These are phyloP conservation scores for Hartigia nigra DNA, from an alignment of 2,888 invertebrate genomes.

Conservation along the genomic window DNA sequence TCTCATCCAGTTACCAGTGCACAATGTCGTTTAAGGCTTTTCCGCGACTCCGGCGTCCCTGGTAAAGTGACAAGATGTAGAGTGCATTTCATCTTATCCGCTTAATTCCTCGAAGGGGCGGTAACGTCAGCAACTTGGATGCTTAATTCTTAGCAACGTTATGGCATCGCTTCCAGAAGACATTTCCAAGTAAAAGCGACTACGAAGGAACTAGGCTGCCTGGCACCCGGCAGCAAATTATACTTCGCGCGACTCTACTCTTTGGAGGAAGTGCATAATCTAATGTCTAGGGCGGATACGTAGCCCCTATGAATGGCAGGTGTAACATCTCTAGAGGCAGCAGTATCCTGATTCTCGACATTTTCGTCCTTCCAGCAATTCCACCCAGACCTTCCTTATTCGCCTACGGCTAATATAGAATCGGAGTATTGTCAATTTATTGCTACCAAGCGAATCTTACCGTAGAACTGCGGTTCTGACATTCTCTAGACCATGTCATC, in stretches of 20 bases:
- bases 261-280: conserved; percentile 30
- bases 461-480: neutral
- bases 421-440: neutral
- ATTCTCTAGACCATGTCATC: neutral
- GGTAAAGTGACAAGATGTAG: conserved; percentile 13
- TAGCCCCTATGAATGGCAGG: neutral
- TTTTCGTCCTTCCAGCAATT: neutral
- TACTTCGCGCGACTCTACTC: conserved; percentile 20
- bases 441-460: neutral
- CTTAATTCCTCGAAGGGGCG: conserved; percentile 23
- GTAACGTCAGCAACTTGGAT: conserved; percentile 24
- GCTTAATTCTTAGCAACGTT: conserved; percentile 29
- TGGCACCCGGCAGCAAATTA: conserved; percentile 25
- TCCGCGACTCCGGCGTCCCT: neutral
- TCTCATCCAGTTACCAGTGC: neutral
- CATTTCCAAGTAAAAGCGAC: neutral
- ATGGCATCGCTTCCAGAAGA: neutral
- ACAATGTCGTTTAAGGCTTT: neutral
- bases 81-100: conserved; percentile 21
- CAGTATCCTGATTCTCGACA: conserved; percentile 15
- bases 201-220: neutral
- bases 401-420: neutral
- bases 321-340: neutral
- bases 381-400: neutral
- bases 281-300: conserved; percentile 22